Evolutionary conservation across 2,113 vertebrate species (phyloP).

Genomic region (Gymnobelideus leadbeateri): DNA sequence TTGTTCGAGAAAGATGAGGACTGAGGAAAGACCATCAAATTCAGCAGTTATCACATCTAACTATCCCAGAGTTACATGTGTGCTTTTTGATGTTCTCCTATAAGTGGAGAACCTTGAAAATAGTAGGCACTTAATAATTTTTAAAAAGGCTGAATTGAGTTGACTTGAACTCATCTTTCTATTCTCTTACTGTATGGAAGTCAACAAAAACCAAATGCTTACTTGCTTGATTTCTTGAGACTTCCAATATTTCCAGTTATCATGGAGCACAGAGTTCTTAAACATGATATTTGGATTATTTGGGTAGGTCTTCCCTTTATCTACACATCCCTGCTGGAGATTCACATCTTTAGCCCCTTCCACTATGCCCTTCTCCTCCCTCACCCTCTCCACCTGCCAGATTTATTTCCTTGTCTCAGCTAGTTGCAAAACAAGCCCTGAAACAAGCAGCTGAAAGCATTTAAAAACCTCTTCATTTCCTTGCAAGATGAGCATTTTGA

Average conservation of each 20-base stretch:
- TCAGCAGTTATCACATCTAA: background rate
- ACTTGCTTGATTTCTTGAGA: background rate
- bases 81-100: background rate
- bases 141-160: background rate
- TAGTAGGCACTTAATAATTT: background rate
- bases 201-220: background rate
- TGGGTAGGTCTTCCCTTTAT: background rate
- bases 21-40: background rate
- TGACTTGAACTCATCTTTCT: background rate
- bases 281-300: slow-evolving; percentile 18
- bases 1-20: background rate
- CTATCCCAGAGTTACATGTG: background rate
- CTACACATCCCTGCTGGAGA: background rate
- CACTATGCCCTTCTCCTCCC: too few relatives aligned
- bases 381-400: slow-evolving; percentile 1
- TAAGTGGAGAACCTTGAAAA: background rate
- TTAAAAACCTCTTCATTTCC: slow-evolving; percentile 48
- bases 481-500: slow-evolving; percentile 63
- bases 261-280: background rate
- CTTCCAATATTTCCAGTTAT: background rate
- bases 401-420: slow-evolving; percentile 46
- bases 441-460: slow-evolving; percentile 67
- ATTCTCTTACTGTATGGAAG: background rate
- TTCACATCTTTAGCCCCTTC: background rate
- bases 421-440: slow-evolving; percentile 43